Base-by-base conservation (phyloP, 1,140 invertebrate genomes). In the Varroa destructor region DNA sequence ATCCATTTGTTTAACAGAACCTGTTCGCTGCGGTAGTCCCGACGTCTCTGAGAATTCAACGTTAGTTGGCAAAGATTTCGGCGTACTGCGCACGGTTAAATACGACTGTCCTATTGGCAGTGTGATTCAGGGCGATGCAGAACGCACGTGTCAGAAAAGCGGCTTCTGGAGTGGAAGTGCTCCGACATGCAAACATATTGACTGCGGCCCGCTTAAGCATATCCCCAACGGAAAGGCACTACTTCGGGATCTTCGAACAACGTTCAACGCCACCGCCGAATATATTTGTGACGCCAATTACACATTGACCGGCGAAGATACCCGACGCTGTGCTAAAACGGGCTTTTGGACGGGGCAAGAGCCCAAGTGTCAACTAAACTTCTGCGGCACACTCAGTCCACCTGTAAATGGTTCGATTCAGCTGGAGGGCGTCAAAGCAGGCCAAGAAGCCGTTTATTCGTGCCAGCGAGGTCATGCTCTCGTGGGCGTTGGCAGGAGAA, bases 381-480 rank as follows among this genome's bases (percentile, higher is more conserved):
- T 89, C 71, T 94, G 91, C 76, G 83, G 85, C 0, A 88, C 91
- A 74, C 89, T 90, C 0, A 80, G 86, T 0, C 79, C 89, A 10
- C 86, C 90, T 0, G 85, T 86, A 37, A 88, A 92, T 76, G 89
- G 89, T 58, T 86, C 90, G 14, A 81, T 93, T 0, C 89, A 89
- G 0, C 86, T 93, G 2, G 89, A 87, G 0, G 87, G 88, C 72
- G 71, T 75, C 5, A 75, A 74, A 42, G 75, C 73, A 0, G 77
- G 75, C 56, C 75, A 75, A 36, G 73, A 73, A 43, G 76, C 77
- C 0, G 87, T 84, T 0, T 93, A 92, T 77, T 82, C 82, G 4
- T 95, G 91, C 76, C 85, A 90, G 74, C 83, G 86, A 74, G 91
- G 91, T 43, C 91, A 90, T 78, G 88, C 90, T 54, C 81, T 94